phyloP scores from a whole-genome alignment of 2,888 invertebrate genomes.

The Nesidiocoris tenuis region DNA sequence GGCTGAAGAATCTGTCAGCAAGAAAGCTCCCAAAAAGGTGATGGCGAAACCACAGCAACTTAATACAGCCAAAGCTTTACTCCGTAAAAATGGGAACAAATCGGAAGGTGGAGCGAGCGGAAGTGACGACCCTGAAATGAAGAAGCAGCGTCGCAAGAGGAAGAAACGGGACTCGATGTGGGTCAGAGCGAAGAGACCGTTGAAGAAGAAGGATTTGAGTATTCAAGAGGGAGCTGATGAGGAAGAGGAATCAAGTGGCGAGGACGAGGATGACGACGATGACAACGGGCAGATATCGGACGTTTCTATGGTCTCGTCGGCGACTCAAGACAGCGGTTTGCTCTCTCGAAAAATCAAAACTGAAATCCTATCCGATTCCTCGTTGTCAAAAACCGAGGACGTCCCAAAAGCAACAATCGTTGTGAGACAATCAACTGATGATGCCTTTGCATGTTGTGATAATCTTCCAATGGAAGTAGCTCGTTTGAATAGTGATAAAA shows the following conservation, averaged over 20 bases:
- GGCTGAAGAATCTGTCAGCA: not conserved
- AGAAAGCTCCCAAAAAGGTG: conserved; percentile 27
- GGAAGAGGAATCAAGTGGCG: conserved; percentile 3
- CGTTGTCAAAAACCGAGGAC: not conserved
- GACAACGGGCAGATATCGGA: conserved; percentile 16
- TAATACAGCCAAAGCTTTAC: not conserved
- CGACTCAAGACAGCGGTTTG: conserved; percentile 21
- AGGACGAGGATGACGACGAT: conserved; percentile 19
- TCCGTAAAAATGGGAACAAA: conserved; percentile 26
- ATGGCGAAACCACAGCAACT: not conserved
- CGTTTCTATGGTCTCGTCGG: conserved; percentile 21
- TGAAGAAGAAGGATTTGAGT: conserved; percentile 27
- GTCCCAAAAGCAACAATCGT: not conserved
- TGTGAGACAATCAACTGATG: not conserved
- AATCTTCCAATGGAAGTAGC: not conserved
- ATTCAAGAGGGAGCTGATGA: conserved; percentile 15
- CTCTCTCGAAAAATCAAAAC: not conserved
- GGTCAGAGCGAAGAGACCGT: conserved; percentile 35
- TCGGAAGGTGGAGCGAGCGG: conserved; percentile 39
- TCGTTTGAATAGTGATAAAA: not conserved
- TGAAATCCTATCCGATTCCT: not conserved
- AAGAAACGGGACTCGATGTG: conserved; percentile 46
- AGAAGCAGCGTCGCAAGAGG: conserved; percentile 32
- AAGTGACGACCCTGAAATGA: conserved; percentile 20
- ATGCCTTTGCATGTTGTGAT: not conserved